Evolutionary conservation across 2,797 vertebrate species (phyloP), one percentile per base, ranked within the genome.

Genomic region (Choloepus didactylus): DNA sequence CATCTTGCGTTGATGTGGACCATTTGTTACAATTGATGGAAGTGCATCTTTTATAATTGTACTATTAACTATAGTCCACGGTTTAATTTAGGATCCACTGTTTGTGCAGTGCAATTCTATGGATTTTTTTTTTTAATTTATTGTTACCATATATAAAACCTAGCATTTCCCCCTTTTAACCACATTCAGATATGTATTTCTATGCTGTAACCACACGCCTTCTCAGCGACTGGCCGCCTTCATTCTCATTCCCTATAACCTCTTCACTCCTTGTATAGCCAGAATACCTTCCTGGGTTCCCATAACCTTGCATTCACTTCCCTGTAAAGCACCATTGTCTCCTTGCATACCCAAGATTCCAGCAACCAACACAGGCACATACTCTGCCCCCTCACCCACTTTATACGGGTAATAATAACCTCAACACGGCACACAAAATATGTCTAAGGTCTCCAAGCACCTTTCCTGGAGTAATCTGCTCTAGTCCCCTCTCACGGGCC

Each of bases 321-420:
- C 64, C 35, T 51, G 21, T 35, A 76, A 92, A 87, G 75, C 79
- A 41, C 56, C 5, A 31, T 23, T 9, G 73, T 89, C 35, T 91
- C 41, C 81, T 44, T n/a, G 70, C 83, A 80, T 15, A 49, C 38
- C 69, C 51, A 23, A 1, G 29, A 76, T 73, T 72, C 62, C 75
- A 54, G 41, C 21, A 44, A 60, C 14, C 1, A 49, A 59, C 92
- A 66, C 44, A 51, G 5, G 23, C 41, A 60, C 67, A 41, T 18
- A 54, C n/a, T 25, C 75, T 12, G 21, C 73, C 62, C 67, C 41
- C 59, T 81, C 18, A 4, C 23, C 49, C 35, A n/a, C 72, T 16
- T 54, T 9, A 25, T 8, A 29, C 16, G 41, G 70, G n/a, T 12
- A 67, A 38, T 7, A 5, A 54, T n/a, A 77, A 49, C 31, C 49